Conservation (phyloP, 2,113 vertebrate genomes). For the Menura novaehollandiae region DNA sequence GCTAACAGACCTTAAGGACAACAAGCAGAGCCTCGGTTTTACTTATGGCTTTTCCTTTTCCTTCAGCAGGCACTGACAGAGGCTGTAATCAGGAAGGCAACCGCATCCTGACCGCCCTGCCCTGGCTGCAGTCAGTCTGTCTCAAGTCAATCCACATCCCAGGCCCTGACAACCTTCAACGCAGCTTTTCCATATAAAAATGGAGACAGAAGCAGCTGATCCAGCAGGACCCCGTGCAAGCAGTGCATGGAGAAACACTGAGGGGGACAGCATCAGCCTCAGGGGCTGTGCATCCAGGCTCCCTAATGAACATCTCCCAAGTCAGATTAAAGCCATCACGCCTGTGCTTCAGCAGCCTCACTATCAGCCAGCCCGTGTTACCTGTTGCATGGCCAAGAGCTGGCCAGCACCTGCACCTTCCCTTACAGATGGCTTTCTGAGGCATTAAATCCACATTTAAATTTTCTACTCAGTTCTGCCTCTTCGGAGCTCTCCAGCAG, state of each 20-base stretch:
- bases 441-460: constrained; percentile 14
- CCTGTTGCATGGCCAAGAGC: not conserved
- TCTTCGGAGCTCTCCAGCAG: not conserved
- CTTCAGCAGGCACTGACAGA: not conserved
- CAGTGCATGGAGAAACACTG: fast-evolving
- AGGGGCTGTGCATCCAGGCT: not conserved
- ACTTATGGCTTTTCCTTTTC: not conserved
- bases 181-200: not conserved
- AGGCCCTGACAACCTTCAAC: not conserved
- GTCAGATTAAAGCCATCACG: not conserved
- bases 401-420: not conserved
- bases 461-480: not conserved
- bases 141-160: not conserved
- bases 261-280: fast-evolving
- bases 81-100: not conserved
- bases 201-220: not conserved
- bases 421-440: not conserved
- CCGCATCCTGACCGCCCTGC: fast-evolving
- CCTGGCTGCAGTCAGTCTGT: not conserved
- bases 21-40: not conserved
- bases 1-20: not conserved
- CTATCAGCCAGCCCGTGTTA: not conserved
- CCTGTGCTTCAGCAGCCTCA: not conserved
- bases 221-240: fast-evolving
- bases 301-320: not conserved